These are phyloP conservation scores for Perca fluviatilis DNA, from an alignment of 2,113 vertebrate species.

Conservation along the genomic window DNA sequence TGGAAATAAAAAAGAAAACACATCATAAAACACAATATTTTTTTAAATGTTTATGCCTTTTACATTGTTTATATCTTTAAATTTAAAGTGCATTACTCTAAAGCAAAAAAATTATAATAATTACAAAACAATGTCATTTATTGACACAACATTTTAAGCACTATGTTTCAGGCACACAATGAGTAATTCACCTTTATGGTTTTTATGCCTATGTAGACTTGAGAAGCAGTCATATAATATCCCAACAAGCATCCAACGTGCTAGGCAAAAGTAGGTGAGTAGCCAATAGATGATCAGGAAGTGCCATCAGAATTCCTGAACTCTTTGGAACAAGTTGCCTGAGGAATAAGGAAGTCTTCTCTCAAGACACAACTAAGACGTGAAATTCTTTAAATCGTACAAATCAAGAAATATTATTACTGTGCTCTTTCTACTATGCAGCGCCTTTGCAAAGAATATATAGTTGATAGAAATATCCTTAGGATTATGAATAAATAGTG, in stretches of 20 bases:
- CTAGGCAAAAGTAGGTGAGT: neutral
- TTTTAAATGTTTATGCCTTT: no score
- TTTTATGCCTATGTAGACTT: neutral
- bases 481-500: slow-evolving; percentile 66
- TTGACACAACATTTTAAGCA: neutral
- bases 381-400: neutral
- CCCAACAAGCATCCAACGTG: neutral
- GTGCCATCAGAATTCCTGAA: neutral
- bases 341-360: neutral
- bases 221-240: neutral
- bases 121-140: neutral
- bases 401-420: neutral
- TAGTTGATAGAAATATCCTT: neutral
- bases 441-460: neutral
- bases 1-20: neutral
- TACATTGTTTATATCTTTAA: no score
- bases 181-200: neutral
- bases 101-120: neutral
- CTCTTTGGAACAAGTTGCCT: neutral
- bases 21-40: neutral
- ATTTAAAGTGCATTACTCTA: no score
- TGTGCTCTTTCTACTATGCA: neutral
- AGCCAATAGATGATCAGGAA: neutral
- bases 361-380: neutral
- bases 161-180: neutral